Base-by-base conservation (phyloP, 2,888 invertebrate species). In the Pediacus dermestoides region DNA sequence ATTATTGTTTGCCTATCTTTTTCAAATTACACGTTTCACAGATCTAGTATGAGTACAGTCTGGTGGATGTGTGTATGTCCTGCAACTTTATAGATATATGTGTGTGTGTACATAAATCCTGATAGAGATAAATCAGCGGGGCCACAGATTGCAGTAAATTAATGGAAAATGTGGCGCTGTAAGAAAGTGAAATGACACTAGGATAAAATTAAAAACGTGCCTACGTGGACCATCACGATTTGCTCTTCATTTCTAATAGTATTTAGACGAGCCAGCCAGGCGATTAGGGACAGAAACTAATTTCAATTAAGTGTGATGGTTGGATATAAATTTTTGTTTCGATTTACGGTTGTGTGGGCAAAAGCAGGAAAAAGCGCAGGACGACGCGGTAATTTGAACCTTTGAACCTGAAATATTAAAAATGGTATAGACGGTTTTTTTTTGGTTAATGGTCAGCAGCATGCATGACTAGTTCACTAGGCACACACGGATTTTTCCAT, bases 201-300 rank as follows among this genome's bases (percentile, higher is more conserved):
- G 52, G 60, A 62, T 64, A 61, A 66, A 67, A 67, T 67, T 67
- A 67, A 67, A 67, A 67, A 67, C 67, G 67, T 67, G 67, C 66
- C 63, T 61, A 62, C 57, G 49, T 50, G 57, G 52, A 44, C 48
- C 52, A 50, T 51, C 57, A 57, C 57, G 57, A 54, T 51, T 14
- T 7, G 6, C n/a, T 18, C 21, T 7, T n/a, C 21, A 18, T 18
- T n/a, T n/a, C n/a, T n/a, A n/a, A n/a, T n/a, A n/a, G n/a, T n/a
- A 18, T 18, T 18, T 18, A 6, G n/a, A n/a, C 21, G n/a, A 18
- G 6, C 21, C 21, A 7, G n/a, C 21, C 21, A 18, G n/a, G n/a
- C 21, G n/a, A n/a, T n/a, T n/a, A n/a, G n/a, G n/a, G n/a, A n/a
- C n/a, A n/a, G n/a, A 18, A 18, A 18, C 21, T 18, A 18, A 18